Percentiles rank a stretch among this genome's conserved stretches.
Conservation (phyloP, 2,888 invertebrate genomes). For the Tinea semifulvella region DNA sequence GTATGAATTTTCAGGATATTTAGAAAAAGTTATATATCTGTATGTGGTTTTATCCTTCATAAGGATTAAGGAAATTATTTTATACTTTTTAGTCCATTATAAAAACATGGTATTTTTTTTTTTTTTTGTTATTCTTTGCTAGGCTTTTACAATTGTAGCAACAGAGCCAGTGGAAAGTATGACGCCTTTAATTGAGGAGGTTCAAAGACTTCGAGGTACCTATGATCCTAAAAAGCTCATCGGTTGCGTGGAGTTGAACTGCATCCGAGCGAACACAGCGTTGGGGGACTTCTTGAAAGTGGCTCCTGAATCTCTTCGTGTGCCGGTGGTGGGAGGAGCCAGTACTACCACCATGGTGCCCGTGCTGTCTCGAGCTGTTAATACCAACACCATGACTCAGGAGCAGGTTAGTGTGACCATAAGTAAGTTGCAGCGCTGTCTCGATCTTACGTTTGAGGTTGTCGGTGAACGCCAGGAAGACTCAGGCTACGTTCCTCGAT, state of each 20-base stretch:
- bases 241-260: constrained; percentile 76
- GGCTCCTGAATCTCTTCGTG: constrained; percentile 68
- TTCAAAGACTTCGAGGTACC: constrained; percentile 62
- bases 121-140: constrained; percentile 15
- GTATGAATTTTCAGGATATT: no score
- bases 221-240: constrained; percentile 55
- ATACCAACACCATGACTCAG: constrained; percentile 58
- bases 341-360: constrained; percentile 77
- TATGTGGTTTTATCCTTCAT: no score
- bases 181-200: constrained; percentile 75
- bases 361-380: constrained; percentile 70
- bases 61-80: no score
- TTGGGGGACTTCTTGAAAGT: constrained; percentile 70
- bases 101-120: no score
- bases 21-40: no score
- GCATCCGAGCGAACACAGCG: constrained; percentile 75
- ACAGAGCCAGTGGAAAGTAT: constrained; percentile 73
- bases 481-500: no score
- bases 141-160: constrained; percentile 51
- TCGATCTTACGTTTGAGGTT: no score
- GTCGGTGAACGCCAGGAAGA: no score
- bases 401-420: constrained; percentile 43
- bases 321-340: constrained; percentile 76
- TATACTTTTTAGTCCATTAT: no score
- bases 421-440: no score